Percentiles rank a stretch among this genome's conserved stretches.
Conservation (phyloP, 2,888 invertebrate genomes). For the Molanna angustata region DNA sequence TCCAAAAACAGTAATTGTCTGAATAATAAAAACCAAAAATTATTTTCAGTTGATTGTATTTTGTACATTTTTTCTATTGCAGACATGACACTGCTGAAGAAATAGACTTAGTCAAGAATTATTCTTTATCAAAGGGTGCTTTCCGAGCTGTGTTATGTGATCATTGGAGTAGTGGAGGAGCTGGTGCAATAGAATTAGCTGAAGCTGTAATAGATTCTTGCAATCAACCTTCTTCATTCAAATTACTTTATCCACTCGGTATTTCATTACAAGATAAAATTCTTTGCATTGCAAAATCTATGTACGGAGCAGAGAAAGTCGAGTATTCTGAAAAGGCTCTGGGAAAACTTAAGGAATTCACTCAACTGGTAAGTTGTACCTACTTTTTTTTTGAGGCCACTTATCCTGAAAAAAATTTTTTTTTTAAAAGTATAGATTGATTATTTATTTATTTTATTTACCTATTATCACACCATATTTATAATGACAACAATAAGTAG, state of each 20-base stretch:
- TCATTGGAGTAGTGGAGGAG: constrained; percentile 90
- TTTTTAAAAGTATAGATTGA: too few relatives aligned
- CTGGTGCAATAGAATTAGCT: constrained; percentile 82
- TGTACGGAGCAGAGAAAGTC: constrained; percentile 94
- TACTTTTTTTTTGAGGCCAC: too few relatives aligned
- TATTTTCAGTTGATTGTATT: too few relatives aligned
- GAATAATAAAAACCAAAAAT: too few relatives aligned
- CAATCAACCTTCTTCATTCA: constrained; percentile 58
- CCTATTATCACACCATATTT: too few relatives aligned
- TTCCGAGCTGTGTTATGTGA: constrained; percentile 81
- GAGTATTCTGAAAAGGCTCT: constrained; percentile 71
- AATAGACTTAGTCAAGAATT: constrained; percentile 70
- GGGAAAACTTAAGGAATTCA: constrained; percentile 67
- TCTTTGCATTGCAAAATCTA: constrained; percentile 79
- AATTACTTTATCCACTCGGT: constrained; percentile 68
- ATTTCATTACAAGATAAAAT: constrained; percentile 83
- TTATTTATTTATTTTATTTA: too few relatives aligned
- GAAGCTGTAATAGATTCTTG: constrained; percentile 83
- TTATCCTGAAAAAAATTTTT: too few relatives aligned
- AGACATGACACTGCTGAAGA: constrained; percentile 64
- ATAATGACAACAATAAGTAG: too few relatives aligned
- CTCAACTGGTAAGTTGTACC: constrained; percentile 67
- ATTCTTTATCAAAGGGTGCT: constrained; percentile 77
- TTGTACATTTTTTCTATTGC: too few relatives aligned
- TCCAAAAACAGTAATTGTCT: too few relatives aligned